A percentile compares a stretch with the other conserved stretches of the same genome.
These are phyloP conservation scores for Xerus rutilus DNA, from an alignment of 2,797 vertebrate species.

Conservation along the genomic window DNA sequence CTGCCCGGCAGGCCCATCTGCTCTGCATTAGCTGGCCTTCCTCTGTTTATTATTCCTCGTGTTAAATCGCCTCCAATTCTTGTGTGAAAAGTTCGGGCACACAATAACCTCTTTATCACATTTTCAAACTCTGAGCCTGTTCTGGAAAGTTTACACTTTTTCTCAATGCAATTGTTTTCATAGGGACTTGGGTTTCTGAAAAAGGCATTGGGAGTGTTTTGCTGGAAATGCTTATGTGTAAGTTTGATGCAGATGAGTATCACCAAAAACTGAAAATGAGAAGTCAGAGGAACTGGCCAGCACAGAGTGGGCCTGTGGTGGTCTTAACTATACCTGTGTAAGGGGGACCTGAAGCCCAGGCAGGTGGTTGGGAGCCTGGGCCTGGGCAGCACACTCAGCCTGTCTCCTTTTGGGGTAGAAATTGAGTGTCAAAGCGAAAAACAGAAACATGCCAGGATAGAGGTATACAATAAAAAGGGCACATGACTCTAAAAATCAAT, in stretches of 20 bases:
- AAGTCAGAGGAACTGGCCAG: neutral
- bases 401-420: neutral
- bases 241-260: neutral
- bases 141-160: slow-evolving; percentile 60
- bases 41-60: slow-evolving; percentile 86
- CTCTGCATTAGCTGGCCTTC: slow-evolving; percentile 82
- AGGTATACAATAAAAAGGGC: neutral
- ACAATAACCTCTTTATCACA: slow-evolving; percentile 84
- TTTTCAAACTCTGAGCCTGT: slow-evolving; percentile 55
- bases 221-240: neutral
- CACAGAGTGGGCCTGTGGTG: fast-evolving
- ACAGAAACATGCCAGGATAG: neutral
- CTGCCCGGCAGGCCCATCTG: slow-evolving; percentile 79
- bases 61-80: slow-evolving; percentile 71
- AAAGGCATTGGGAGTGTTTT: slow-evolving; percentile 6
- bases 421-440: neutral
- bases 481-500: neutral
- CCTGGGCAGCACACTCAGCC: neutral
- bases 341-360: neutral
- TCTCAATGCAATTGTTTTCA: slow-evolving; percentile 34
- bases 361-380: neutral
- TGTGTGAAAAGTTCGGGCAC: slow-evolving; percentile 75
- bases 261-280: neutral
- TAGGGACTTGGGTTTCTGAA: slow-evolving; percentile 47
- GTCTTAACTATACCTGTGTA: fast-evolving